Percentiles rank a stretch among this genome's conserved stretches.
Conservation (phyloP, 2,113 vertebrate species). For the Anguilla rostrata region DNA sequence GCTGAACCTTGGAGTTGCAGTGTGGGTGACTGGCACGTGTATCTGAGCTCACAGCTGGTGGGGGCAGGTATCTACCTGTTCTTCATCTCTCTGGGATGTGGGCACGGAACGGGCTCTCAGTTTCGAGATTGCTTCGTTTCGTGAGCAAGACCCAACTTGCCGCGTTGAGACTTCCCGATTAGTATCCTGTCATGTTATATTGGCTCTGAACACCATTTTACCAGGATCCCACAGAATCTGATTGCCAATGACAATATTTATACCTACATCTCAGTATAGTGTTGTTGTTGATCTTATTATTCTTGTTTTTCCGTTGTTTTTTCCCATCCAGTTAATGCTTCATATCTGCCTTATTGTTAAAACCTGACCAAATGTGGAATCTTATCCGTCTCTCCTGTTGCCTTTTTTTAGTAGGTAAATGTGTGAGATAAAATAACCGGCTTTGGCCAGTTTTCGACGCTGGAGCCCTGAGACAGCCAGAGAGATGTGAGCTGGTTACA, state of each 20-base stretch:
- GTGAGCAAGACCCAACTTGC: conserved; percentile 5
- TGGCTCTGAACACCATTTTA: background rate
- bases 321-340: background rate
- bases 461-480: background rate
- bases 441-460: background rate
- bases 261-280: background rate
- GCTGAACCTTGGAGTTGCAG: background rate
- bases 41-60: no score
- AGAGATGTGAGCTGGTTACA: background rate
- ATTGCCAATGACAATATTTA: background rate
- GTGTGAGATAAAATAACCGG: background rate
- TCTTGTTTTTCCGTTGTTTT: background rate
- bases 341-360: background rate
- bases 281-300: background rate
- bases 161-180: background rate
- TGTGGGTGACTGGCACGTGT: no score
- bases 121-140: background rate
- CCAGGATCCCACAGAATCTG: background rate
- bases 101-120: background rate
- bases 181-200: background rate
- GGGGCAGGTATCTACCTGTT: no score
- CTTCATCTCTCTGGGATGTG: background rate
- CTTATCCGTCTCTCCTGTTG: background rate
- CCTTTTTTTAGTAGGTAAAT: background rate
- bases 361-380: background rate